These are phyloP conservation scores for Leptogaster cylindrica DNA, from an alignment of 2,888 invertebrate genomes.

Conservation along the genomic window DNA sequence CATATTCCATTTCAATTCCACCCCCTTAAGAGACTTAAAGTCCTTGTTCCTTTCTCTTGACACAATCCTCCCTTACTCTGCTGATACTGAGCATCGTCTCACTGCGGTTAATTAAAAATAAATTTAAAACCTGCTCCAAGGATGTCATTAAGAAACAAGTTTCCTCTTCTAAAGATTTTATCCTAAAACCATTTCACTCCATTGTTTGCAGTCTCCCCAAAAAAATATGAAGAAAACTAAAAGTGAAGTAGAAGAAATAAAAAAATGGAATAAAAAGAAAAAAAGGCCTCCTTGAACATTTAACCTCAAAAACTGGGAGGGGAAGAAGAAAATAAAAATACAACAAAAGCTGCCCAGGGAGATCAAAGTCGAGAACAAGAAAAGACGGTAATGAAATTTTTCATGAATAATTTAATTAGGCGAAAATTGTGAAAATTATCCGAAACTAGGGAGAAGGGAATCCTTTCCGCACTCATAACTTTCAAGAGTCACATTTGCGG, in stretches of 20 bases:
- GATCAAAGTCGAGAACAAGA: slow-evolving; percentile 19
- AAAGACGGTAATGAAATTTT: slow-evolving; percentile 35
- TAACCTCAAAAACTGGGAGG: neutral
- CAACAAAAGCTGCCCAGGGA: slow-evolving; percentile 25
- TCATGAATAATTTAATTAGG: slow-evolving; percentile 44
- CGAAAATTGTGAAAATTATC: slow-evolving; percentile 31
- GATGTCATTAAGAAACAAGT: slow-evolving; percentile 22
- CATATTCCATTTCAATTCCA: too few relatives aligned
- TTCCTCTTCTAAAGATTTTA: slow-evolving; percentile 20
- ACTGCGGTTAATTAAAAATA: slow-evolving; percentile 31
- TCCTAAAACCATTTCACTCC: neutral
- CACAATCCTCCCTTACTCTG: too few relatives aligned
- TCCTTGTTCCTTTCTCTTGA: too few relatives aligned
- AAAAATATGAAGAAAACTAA: neutral
- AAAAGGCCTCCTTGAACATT: too few relatives aligned
- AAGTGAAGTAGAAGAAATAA: neutral
- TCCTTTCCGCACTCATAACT: neutral
- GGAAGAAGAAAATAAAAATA: slow-evolving; percentile 16
- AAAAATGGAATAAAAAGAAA: slow-evolving; percentile 5
- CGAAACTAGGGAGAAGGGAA: neutral
- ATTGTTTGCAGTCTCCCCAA: neutral
- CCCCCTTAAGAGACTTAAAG: too few relatives aligned
- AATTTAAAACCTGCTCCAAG: slow-evolving; percentile 7
- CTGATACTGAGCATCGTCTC: too few relatives aligned
- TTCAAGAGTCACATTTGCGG: slow-evolving; percentile 18